These are phyloP conservation scores for Darevskia nairensis DNA, from an alignment of 2,797 vertebrate species.

Conservation along the genomic window DNA sequence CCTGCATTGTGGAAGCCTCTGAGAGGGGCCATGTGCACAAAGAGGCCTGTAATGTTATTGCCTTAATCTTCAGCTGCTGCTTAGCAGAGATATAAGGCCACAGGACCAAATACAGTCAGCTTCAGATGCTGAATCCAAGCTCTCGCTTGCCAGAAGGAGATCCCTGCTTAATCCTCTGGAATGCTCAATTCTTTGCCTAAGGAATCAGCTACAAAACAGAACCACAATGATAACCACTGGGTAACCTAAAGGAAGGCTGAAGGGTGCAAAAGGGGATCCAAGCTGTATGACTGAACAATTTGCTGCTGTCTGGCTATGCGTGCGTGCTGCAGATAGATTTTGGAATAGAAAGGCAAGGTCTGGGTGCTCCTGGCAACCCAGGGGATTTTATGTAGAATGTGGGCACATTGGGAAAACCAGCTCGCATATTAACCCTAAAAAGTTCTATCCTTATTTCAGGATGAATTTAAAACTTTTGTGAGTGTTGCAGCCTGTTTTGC, in stretches of 20 bases:
- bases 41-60: slow-evolving; percentile 50
- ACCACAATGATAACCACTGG: neutral
- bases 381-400: neutral
- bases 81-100: slow-evolving; percentile 35
- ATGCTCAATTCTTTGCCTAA: neutral
- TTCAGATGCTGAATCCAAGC: slow-evolving; percentile 10
- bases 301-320: neutral
- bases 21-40: slow-evolving; percentile 6
- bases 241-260: neutral
- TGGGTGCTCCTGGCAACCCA: neutral
- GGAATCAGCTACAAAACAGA: slow-evolving; percentile 6
- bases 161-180: slow-evolving; percentile 2
- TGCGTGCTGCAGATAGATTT: neutral
- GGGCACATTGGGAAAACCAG: neutral
- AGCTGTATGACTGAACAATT: neutral
- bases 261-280: neutral
- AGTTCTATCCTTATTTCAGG: neutral
- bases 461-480: neutral
- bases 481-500: neutral
- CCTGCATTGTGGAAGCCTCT: accelerated
- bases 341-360: neutral
- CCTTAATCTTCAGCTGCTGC: slow-evolving; percentile 55
- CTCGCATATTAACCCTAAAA: neutral
- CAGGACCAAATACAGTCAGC: slow-evolving; percentile 6
- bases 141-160: neutral